Base-by-base conservation (phyloP, 2,888 invertebrate genomes). In the Labia minor region DNA sequence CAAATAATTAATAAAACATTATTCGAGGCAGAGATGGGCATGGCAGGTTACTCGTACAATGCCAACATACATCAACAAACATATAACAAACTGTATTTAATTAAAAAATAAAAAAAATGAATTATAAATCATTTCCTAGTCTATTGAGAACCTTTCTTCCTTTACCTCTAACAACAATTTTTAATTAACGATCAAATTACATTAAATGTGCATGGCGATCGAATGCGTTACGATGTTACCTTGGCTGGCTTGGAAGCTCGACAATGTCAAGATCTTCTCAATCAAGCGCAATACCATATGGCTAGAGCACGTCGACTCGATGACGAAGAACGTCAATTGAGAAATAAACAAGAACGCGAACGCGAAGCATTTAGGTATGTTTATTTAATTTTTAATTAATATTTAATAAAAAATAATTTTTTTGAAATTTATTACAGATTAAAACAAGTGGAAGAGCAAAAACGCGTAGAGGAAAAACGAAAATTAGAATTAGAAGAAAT, bases 271-370 rank as follows among this genome's bases (percentile, higher is more conserved):
- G 99, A 99, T 85, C 82, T 99, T 74, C 81, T 98, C 68, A 92
- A 92, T 20, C 96, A 97, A 80, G 97, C 97, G 10, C 95, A 97
- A 76, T 95, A 96, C 79, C 96, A 97, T 77, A 95, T 98, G 66
- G 87, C 91, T 1, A 81, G 97, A 73, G 94, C 96, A 63, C 81
- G 92, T 66, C 85, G 92, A 72, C 87, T 95, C 66, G 96, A 97
- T 77, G 95, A 95, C 77, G 95, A 96, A 78, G 97, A 97, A 75
- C 85, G 89, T 73, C 85, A 88, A 73, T 80, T 95, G 68, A 80
- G 94, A 1, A 86, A 89, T 72, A 89, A 94, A 71, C 96, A 96
- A 76, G 90, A 94, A 73, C 93, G 94, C 75, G 95, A 96, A 76
- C 82, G 95, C 69, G 88, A 87, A 72, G 89, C 89, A 0, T 86